Evolutionary conservation across 2,113 vertebrate genomes (phyloP), one percentile per base, ranked within the genome.

Genomic region (Triplophysa tibetana): DNA sequence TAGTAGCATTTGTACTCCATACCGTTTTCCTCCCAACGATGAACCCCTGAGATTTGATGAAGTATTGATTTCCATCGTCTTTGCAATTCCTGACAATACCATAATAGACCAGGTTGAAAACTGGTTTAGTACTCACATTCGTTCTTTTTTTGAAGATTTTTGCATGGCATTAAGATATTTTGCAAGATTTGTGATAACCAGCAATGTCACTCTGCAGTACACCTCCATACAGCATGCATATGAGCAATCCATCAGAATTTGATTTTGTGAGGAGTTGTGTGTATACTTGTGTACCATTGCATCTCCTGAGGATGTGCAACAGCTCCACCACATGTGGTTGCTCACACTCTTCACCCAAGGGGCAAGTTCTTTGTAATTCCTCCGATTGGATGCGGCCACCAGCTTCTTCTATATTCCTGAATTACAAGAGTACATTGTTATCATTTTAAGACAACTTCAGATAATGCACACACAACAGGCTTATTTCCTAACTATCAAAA

Each of bases 271-370:
- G n/a, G n/a, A n/a, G n/a, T n/a, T n/a, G n/a, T n/a, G n/a, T n/a
- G 58, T 24, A 60, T 60, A 21, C 58, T 24, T 24, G 58, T 2
- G 2, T 60, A 60, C 58, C 58, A 23, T 24, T 24, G 58, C 19
- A 60, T 60, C 58, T 60, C 21, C 21, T 60, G 21, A 23, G 58
- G 58, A 60, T 19, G 9, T 23, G 58, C 58, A 60, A 24, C 58
- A 60, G 58, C 58, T 60, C 21, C 58, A 60, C 58, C 21, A 60
- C 58, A 60, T 60, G 21, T 60, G 58, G 21, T 60, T 60, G n/a
- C n/a, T 60, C 10, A 60, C 58, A 60, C 58, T 60, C 21, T 21
- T 60, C n/a, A 60, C n/a, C 58, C 58, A 60, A 60, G 58, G n/a
- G 23, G n/a, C 21, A 60, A 60, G 58, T 11, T 60, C 58, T 10